Base-by-base conservation (phyloP, 1,140 invertebrate species). In the Drosophila pectinifera region DNA sequence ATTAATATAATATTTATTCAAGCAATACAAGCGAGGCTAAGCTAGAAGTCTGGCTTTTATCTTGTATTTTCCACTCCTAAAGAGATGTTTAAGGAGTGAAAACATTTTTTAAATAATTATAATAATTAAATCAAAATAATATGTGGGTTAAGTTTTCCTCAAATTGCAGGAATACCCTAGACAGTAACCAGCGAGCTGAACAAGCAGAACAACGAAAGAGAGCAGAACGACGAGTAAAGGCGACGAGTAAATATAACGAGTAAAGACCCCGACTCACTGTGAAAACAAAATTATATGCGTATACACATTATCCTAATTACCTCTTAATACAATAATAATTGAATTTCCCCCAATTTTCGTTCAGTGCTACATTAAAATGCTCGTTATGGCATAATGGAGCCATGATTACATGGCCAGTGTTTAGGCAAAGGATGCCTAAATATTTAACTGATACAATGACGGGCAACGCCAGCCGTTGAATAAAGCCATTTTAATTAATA, bases 401-500 rank as follows among this genome's bases (percentile, higher is more conserved):
- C 74, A 61, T 77, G 73, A 77, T 79, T 83, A 77, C 67, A 73
- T 80, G 67, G 36, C 69, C 38, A 65, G 51, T 69, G 69, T 76
- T 86, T 83, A 76, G 79, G 58, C 79, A 49, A 59, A 72, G 67
- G 41, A 82, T 80, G 84, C 68, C 76, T 80, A 89, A 89, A 88
- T 88, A 88, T 88, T 88, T 73, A 88, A 89, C 76, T 74, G 78
- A 78, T 68, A 80, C 78, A 80, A 45, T 72, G 80, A 84, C 68
- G 63, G 63, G 39, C 65, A 64, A 62, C 56, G 54, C 57, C 46
- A 59, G 64, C 62, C 63, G 78, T 70, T 57, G 51, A 79, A 88
- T 88, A 86, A 89, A 88, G 80, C 83, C 75, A 88, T 88, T 88
- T 89, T 89, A 88, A 88, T 88, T 89, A 88, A 88, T 88, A 88